Percentiles rank a stretch among this genome's conserved stretches.
Conservation (phyloP, 2,797 vertebrate genomes). For the Hippocampus kuda region DNA sequence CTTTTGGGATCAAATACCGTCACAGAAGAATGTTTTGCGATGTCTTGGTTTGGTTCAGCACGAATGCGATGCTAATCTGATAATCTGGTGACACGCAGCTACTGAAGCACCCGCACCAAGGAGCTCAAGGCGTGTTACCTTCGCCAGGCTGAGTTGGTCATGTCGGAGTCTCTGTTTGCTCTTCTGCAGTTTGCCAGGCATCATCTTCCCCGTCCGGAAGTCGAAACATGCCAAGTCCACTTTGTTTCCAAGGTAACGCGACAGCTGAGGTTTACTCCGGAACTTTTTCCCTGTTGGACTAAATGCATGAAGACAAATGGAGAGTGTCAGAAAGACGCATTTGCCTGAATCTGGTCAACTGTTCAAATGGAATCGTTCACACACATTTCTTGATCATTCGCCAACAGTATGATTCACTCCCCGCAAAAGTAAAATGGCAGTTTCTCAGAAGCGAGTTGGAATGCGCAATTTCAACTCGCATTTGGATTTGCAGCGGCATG, state of each 20-base stretch:
- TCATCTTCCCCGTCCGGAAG: slow-evolving; percentile 93
- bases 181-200: slow-evolving; percentile 91
- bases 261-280: slow-evolving; percentile 89
- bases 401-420: no score
- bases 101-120: neutral
- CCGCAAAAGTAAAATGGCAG: no score
- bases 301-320: neutral
- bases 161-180: slow-evolving; percentile 85
- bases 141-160: slow-evolving; percentile 64
- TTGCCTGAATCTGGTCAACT: neutral
- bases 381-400: neutral
- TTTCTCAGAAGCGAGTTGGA: no score
- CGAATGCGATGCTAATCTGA: slow-evolving; percentile 21
- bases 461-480: no score
- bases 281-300: slow-evolving; percentile 92
- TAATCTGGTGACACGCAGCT: slow-evolving; percentile 12
- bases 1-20: neutral
- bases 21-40: no score
- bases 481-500: no score
- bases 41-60: neutral
- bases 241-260: slow-evolving; percentile 86
- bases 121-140: slow-evolving; percentile 33
- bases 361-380: neutral
- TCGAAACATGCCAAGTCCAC: slow-evolving; percentile 91
- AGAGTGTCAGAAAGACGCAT: slow-evolving; percentile 1